A percentile compares a stretch with the other conserved stretches of the same genome.
Conservation (phyloP, 2,113 vertebrate species). For the Glareola pratincola region DNA sequence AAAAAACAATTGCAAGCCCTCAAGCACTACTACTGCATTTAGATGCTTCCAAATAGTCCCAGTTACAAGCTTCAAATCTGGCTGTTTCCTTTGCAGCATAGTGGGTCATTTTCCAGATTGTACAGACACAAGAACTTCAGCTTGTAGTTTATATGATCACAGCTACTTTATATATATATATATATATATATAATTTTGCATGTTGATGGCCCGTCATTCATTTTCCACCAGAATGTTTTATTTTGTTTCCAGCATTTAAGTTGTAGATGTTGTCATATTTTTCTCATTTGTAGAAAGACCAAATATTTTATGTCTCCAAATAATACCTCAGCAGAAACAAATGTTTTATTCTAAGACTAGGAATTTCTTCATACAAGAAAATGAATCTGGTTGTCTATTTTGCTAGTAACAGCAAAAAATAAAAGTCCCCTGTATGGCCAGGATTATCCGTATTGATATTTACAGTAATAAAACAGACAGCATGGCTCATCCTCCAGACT, state of each 20-base stretch:
- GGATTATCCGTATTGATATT: conserved; percentile 26
- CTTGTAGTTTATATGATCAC: not conserved
- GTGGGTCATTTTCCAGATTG: not conserved
- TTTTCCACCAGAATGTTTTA: not conserved
- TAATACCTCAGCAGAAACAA: not conserved
- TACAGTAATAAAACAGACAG: conserved; percentile 72
- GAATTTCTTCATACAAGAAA: not conserved
- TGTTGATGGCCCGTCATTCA: not conserved
- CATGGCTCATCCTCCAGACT: conserved; percentile 34
- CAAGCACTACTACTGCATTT: not conserved
- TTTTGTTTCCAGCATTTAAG: not conserved
- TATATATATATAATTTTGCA: not conserved
- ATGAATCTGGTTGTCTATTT: not conserved
- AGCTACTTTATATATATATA: not conserved
- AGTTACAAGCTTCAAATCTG: not conserved
- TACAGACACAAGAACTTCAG: not conserved
- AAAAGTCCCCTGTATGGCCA: not conserved
- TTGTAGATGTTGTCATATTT: not conserved
- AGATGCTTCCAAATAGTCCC: not conserved
- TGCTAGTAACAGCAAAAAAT: not conserved
- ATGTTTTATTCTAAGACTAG: not conserved
- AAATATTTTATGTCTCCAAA: not conserved
- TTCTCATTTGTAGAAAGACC: not conserved
- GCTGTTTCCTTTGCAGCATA: not conserved
- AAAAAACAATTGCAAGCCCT: not conserved